phyloP scores from a whole-genome alignment of 2,797 vertebrate species.

The Acanthiza pusilla region DNA sequence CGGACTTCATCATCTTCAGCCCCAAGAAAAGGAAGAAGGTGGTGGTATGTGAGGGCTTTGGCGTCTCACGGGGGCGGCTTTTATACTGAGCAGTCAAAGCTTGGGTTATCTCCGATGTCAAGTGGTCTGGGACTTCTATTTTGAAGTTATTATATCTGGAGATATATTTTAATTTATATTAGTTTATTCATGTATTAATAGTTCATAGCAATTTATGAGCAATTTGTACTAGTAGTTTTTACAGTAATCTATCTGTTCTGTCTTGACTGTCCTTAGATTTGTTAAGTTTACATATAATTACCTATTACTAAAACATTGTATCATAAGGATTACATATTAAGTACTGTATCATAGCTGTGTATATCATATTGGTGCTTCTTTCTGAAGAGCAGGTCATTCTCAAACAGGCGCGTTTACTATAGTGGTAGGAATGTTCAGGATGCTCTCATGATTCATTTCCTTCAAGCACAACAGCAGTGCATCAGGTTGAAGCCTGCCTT shows the following conservation, averaged over 20 bases:
- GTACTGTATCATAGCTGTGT: fast-evolving
- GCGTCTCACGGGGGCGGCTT: fast-evolving
- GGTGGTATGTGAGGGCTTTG: conserved; percentile 72
- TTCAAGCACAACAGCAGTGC: not conserved
- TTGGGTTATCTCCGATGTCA: fast-evolving
- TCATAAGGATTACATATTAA: fast-evolving
- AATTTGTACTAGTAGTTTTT: not conserved
- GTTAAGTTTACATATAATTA: fast-evolving
- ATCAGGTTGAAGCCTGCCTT: not conserved
- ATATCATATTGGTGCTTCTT: fast-evolving
- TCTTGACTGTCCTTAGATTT: fast-evolving
- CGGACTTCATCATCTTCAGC: conserved; percentile 87
- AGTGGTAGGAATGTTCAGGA: not conserved
- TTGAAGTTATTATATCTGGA: too few relatives aligned
- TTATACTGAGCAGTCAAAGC: not conserved
- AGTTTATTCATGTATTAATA: fast-evolving
- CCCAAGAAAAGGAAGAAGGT: conserved; percentile 84
- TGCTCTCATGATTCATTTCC: not conserved
- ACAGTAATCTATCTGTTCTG: fast-evolving
- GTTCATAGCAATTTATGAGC: not conserved
- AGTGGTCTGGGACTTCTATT: fast-evolving
- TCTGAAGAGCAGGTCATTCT: not conserved
- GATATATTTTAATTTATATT: not conserved
- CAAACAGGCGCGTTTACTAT: fast-evolving
- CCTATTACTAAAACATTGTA: fast-evolving